Evolutionary conservation across 2,888 invertebrate genomes (phyloP), one percentile per base, ranked within the genome.

Genomic region (Biston betularia): DNA sequence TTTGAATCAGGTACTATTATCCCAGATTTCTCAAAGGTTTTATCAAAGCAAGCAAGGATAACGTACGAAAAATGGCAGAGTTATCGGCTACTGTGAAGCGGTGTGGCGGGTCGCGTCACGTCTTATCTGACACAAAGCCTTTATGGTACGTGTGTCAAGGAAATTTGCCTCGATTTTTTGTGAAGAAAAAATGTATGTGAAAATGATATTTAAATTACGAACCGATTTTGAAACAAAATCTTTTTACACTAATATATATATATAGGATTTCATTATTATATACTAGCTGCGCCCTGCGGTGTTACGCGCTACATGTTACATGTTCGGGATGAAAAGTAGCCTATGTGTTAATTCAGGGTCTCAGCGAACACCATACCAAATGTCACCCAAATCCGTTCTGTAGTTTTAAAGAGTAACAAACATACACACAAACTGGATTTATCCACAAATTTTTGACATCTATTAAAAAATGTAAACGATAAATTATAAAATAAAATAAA

Each of bases 61-160:
- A 24, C 55, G 44, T 44, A 46, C 33, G 42, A 15, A 35, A 65
- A 54, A 42, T 55, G 59, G 24, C 54, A 54, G 48, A 42, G 48
- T 55, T 60, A 65, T 65, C 65, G 55, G 49, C 34, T 35, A 34
- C 44, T 42, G 44, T 5, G n/a, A 14, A 54, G 24, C 44, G 49
- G n/a, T 10, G 12, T 8, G 42, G 8, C 33, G 59, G 48, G 44
- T 35, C 63, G 14, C 57, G 44, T 55, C 59, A 44, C 48, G 59
- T 59, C 14, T 64, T 65, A 59, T 65, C 65, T 49, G 46, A 58
- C 38, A 56, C 56, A 46, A 40, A 12, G 54, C 59, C 49, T 60
- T 54, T 45, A 55, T 54, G 48, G 55, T 54, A 55, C 42, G 42
- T 45, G 55, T 35, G 15, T 38, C 24, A 34, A 53, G 24, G 50